phyloP scores from a whole-genome alignment of 2,113 vertebrate genomes.

The Deroptyus accipitrinus region DNA sequence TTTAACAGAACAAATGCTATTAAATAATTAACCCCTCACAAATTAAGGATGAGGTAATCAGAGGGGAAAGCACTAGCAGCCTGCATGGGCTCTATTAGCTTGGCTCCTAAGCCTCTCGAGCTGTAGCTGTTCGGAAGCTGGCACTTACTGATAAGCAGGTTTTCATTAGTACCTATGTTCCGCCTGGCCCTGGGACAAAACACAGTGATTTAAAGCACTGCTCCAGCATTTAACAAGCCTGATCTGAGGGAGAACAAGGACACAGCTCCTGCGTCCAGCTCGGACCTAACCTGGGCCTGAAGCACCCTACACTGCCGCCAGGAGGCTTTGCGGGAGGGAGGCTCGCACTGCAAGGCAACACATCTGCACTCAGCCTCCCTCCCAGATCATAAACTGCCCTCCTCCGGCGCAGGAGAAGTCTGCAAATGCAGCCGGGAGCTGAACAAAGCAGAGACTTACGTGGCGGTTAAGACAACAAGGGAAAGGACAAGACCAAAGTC shows the following conservation, averaged over 20 bases:
- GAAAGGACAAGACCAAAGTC: background rate
- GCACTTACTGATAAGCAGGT: background rate
- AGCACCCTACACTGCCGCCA: background rate
- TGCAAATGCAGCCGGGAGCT: background rate
- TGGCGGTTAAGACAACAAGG: background rate
- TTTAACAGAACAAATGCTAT: background rate
- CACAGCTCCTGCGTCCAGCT: background rate
- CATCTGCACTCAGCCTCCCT: background rate
- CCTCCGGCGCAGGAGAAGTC: background rate
- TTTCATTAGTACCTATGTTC: constrained; percentile 13
- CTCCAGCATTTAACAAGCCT: background rate
- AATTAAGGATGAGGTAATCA: constrained; percentile 1
- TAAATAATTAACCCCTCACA: background rate
- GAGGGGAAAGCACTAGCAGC: background rate
- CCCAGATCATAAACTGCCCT: background rate
- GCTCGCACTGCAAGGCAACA: background rate
- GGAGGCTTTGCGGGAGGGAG: background rate
- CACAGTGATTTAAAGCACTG: fast-evolving
- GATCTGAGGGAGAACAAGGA: background rate
- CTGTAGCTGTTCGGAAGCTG: background rate
- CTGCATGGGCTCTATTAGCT: background rate
- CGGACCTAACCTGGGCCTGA: background rate
- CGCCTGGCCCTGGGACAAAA: background rate
- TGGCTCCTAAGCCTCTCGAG: background rate
- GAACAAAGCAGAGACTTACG: background rate